Conservation (phyloP, 1,140 invertebrate species). For the Chironomus tepperi region DNA sequence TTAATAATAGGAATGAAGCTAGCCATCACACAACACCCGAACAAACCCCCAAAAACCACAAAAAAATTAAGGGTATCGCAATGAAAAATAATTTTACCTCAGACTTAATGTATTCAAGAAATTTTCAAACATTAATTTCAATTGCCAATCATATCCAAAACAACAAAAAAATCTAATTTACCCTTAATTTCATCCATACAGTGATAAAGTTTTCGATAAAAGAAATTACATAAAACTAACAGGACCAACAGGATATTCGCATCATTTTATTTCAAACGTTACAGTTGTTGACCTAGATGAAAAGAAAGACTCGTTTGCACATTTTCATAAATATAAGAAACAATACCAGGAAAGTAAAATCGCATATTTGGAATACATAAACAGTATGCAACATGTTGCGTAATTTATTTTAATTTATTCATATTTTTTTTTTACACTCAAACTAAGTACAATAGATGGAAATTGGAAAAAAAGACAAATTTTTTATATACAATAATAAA, state of each 20-base stretch:
- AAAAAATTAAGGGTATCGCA: too few relatives aligned
- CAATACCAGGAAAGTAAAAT: slow-evolving; percentile 10
- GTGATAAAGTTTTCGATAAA: neutral
- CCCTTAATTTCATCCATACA: neutral
- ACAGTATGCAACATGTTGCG: neutral
- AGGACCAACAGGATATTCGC: neutral
- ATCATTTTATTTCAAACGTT: neutral
- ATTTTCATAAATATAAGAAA: slow-evolving; percentile 11
- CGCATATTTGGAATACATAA: neutral
- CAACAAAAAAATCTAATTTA: neutral
- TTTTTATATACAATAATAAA: too few relatives aligned
- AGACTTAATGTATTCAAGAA: too few relatives aligned
- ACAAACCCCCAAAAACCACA: too few relatives aligned
- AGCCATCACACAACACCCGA: too few relatives aligned
- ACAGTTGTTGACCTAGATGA: neutral
- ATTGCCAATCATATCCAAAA: neutral
- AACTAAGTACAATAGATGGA: too few relatives aligned
- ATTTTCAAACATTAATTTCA: too few relatives aligned
- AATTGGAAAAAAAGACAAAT: too few relatives aligned
- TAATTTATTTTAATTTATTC: too few relatives aligned
- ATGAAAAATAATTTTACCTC: too few relatives aligned
- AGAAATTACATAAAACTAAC: neutral
- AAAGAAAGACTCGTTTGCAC: neutral
- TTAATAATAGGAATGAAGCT: too few relatives aligned
- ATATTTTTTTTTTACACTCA: too few relatives aligned